A percentile compares a stretch with the other conserved stretches of the same genome.
phyloP scores from a whole-genome alignment of 2,797 vertebrate species.

The Sebastes matsubarae region DNA sequence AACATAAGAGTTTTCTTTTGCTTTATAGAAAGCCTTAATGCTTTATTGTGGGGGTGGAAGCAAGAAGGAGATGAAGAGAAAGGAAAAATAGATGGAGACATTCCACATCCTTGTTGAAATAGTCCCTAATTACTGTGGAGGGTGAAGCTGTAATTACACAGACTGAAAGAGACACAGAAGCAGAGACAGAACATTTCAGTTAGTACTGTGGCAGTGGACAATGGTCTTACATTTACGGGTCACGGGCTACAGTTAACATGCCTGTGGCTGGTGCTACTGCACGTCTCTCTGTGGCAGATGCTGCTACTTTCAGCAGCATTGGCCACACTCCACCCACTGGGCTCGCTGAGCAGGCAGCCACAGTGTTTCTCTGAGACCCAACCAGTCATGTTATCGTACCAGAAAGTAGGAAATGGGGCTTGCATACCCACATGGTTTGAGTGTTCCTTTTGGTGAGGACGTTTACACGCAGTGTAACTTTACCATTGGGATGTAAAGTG shows the following conservation, averaged over 20 bases:
- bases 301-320: slow-evolving; percentile 44
- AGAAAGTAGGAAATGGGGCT: background rate
- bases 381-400: slow-evolving; percentile 6
- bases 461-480: background rate
- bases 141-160: slow-evolving; percentile 81
- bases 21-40: background rate
- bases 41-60: slow-evolving; percentile 46
- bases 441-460: slow-evolving; percentile 10
- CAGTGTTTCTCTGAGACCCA: slow-evolving; percentile 15
- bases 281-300: slow-evolving; percentile 42
- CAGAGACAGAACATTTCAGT: slow-evolving; percentile 42
- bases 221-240: slow-evolving; percentile 56
- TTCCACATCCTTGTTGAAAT: slow-evolving; percentile 80
- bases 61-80: slow-evolving; percentile 41
- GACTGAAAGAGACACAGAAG: slow-evolving; percentile 54
- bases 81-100: slow-evolving; percentile 63
- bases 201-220: slow-evolving; percentile 56
- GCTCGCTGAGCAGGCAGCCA: slow-evolving; percentile 27
- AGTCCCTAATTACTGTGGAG: slow-evolving; percentile 81
- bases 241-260: slow-evolving; percentile 59
- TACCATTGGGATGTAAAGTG: slow-evolving; percentile 19
- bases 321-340: slow-evolving; percentile 43
- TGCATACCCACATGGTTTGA: slow-evolving; percentile 7
- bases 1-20: background rate
- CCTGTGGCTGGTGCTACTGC: slow-evolving; percentile 57